Evolutionary conservation across 1,140 invertebrate genomes (phyloP).

Genomic region (Drosophila pseudoobscura): DNA sequence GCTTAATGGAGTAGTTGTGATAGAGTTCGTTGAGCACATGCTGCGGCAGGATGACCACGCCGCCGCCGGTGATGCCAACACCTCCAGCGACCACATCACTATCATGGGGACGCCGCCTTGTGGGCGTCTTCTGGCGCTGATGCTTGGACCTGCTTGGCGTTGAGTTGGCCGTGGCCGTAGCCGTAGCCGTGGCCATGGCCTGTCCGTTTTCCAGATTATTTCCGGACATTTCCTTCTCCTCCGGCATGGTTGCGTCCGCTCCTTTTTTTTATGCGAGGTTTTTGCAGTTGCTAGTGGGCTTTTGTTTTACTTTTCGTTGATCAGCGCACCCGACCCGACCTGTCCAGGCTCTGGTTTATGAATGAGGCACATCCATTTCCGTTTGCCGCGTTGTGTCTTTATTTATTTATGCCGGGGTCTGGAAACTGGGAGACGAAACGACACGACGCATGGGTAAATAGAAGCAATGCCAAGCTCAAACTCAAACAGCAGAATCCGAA

Average conservation of each 20-base stretch:
- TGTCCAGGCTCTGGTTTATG: conserved; percentile 47
- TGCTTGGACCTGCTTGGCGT: too few species aligned
- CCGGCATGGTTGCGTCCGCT: conserved; percentile 42
- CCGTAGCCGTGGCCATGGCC: conserved; percentile 38
- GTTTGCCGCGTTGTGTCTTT: conserved; percentile 26
- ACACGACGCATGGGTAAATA: conserved; percentile 54
- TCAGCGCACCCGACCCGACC: conserved; percentile 16
- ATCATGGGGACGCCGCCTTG: conserved; percentile 57
- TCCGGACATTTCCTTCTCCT: conserved; percentile 46
- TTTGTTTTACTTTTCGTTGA: conserved; percentile 48
- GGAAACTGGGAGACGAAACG: conserved; percentile 30
- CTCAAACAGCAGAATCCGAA: conserved; percentile 52
- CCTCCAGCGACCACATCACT: conserved; percentile 64
- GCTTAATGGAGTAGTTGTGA: conserved; percentile 89
- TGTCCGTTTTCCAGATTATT: conserved; percentile 66
- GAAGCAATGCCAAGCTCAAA: conserved; percentile 62
- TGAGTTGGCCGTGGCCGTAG: too few species aligned
- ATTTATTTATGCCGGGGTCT: conserved; percentile 37
- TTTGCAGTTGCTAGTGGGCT: conserved; percentile 8
- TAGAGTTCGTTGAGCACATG: conserved; percentile 89
- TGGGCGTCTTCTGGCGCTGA: conserved; percentile 42
- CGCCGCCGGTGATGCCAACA: conserved; percentile 61
- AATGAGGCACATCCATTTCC: conserved; percentile 61
- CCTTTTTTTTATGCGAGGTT: conserved; percentile 10
- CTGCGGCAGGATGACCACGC: conserved; percentile 84